phyloP scores from a whole-genome alignment of 2,113 vertebrate species.

The Eulemur rufifrons region DNA sequence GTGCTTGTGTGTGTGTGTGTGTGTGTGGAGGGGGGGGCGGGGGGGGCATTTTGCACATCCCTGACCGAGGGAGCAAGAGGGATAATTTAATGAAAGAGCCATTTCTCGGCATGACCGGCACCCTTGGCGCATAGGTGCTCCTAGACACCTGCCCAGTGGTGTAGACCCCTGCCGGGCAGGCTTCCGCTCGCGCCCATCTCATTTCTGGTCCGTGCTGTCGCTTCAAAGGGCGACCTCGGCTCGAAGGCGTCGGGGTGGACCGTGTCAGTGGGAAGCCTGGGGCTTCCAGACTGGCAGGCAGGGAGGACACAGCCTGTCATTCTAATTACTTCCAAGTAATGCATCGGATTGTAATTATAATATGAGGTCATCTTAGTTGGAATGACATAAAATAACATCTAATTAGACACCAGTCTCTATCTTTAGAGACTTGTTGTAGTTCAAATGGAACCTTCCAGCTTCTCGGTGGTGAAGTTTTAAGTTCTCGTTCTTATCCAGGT shows the following conservation, averaged over 20 bases:
- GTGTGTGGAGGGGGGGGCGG: no score
- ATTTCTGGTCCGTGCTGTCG: not conserved
- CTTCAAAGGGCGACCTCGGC: not conserved
- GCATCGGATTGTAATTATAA: slow-evolving; percentile 75
- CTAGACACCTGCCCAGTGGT: fast-evolving
- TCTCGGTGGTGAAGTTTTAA: slow-evolving; percentile 66
- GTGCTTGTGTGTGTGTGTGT: not conserved
- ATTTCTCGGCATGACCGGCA: fast-evolving
- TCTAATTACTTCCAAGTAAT: slow-evolving; percentile 76
- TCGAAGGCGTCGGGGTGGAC: not conserved
- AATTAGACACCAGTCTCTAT: slow-evolving; percentile 73
- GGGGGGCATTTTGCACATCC: not conserved
- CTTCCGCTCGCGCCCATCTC: fast-evolving
- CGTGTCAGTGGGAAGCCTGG: slow-evolving; percentile 40
- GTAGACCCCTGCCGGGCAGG: fast-evolving
- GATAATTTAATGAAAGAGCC: not conserved
- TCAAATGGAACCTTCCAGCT: slow-evolving; percentile 73
- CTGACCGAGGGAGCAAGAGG: not conserved
- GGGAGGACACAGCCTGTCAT: slow-evolving; percentile 54
- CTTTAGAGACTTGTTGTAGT: slow-evolving; percentile 67
- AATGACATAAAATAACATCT: slow-evolving; percentile 71
- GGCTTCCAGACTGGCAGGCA: slow-evolving; percentile 57
- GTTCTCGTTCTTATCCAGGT: slow-evolving; percentile 51
- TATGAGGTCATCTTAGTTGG: slow-evolving; percentile 79
- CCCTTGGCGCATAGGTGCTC: not conserved